These are phyloP conservation scores for Stercorarius parasiticus DNA, from an alignment of 2,113 vertebrate species.

Conservation along the genomic window DNA sequence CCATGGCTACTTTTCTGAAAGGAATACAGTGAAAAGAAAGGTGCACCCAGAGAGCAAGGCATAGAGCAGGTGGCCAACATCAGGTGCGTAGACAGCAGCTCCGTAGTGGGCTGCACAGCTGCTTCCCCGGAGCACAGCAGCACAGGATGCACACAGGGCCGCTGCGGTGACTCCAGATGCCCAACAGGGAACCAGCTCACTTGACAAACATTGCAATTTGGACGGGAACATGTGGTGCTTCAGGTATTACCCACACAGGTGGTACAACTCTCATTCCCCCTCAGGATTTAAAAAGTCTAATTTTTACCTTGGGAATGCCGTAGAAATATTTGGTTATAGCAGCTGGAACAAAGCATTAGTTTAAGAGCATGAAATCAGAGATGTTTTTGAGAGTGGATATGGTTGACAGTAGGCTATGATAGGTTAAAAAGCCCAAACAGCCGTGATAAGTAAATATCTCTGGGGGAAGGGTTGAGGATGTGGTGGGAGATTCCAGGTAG, in stretches of 20 bases:
- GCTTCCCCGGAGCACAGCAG: background rate
- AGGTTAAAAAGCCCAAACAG: background rate
- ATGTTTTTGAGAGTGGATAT: background rate
- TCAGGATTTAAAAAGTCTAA: background rate
- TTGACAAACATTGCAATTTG: background rate
- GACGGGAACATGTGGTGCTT: background rate
- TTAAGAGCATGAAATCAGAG: background rate
- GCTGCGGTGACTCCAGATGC: background rate
- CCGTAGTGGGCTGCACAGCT: background rate
- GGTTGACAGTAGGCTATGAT: background rate
- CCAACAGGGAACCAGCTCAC: background rate
- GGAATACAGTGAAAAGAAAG: background rate
- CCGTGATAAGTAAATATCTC: background rate
- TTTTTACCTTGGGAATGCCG: background rate
- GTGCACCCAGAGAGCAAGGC: background rate
- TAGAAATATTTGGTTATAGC: background rate
- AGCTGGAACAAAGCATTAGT: background rate
- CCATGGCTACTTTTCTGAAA: background rate
- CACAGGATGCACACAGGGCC: fast-evolving
- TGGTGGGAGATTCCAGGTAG: background rate
- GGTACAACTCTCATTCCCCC: background rate
- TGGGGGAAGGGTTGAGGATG: background rate
- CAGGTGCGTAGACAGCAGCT: background rate
- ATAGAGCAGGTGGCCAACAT: background rate
- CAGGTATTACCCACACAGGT: background rate